Evolutionary conservation across 1,140 invertebrate genomes (phyloP).

Genomic region (Nymphalis io): DNA sequence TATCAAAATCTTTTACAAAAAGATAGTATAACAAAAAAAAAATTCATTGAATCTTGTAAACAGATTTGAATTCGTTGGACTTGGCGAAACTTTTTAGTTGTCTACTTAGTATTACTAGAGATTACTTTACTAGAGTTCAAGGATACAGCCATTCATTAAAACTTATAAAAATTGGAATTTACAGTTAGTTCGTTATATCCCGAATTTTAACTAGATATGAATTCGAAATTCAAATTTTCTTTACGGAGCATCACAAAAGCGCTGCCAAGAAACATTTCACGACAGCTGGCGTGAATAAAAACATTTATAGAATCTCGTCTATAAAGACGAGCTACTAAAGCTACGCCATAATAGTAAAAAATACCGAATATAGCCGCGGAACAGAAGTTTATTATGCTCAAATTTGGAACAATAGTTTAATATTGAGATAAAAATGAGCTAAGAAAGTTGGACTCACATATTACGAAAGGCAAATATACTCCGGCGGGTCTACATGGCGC

Average conservation of each 20-base stretch:
- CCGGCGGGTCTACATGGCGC: too few relatives aligned
- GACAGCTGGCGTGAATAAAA: slow-evolving; percentile 14
- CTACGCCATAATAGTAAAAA: slow-evolving; percentile 15
- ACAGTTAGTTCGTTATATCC: not conserved
- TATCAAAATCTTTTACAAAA: too few relatives aligned
- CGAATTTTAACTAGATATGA: not conserved
- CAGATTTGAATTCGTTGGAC: too few relatives aligned
- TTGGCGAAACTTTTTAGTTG: too few relatives aligned
- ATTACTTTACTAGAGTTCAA: too few relatives aligned
- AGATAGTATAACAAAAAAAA: too few relatives aligned
- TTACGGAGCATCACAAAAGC: not conserved
- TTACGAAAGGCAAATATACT: not conserved
- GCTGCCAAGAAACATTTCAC: slow-evolving; percentile 12
- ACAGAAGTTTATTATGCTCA: slow-evolving; percentile 4
- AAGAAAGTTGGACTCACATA: not conserved
- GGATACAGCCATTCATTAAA: not conserved
- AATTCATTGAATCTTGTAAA: too few relatives aligned
- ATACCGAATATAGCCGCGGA: slow-evolving; percentile 10
- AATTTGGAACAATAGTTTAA: slow-evolving; percentile 11
- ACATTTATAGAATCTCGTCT: slow-evolving; percentile 11
- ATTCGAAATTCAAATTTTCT: slow-evolving; percentile 1
- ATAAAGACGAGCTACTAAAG: too few relatives aligned
- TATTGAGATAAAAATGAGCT: not conserved
- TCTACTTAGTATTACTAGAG: too few relatives aligned
- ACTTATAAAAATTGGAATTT: too few relatives aligned